These are phyloP conservation scores for Thereva nobilitata DNA, from an alignment of 2,888 invertebrate genomes.

Conservation along the genomic window DNA sequence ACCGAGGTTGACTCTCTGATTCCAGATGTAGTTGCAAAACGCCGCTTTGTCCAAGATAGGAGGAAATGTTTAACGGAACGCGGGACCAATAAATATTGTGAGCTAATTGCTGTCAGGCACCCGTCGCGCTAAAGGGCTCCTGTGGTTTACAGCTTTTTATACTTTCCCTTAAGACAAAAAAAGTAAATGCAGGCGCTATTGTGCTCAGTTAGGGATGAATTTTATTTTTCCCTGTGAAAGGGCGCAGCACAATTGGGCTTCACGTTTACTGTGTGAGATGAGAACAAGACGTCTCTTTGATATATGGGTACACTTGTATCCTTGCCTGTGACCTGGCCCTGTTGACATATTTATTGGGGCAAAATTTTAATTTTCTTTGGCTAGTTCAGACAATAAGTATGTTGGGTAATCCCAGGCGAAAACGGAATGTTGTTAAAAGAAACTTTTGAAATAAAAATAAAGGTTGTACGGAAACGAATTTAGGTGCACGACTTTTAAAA, in stretches of 20 bases:
- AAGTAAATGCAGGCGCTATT: slow-evolving; percentile 12
- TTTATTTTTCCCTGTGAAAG: background rate
- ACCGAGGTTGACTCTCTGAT: too few species aligned
- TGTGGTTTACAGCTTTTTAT: slow-evolving; percentile 2
- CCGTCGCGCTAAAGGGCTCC: slow-evolving; percentile 13
- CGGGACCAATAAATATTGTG: slow-evolving; percentile 7
- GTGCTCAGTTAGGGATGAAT: background rate
- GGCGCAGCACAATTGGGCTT: slow-evolving; percentile 12
- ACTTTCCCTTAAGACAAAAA: slow-evolving; percentile 8
- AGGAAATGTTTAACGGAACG: slow-evolving; percentile 9
- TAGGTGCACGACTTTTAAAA: too few species aligned
- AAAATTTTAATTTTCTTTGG: background rate
- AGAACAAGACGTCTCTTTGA: slow-evolving; percentile 21
- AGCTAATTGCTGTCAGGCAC: slow-evolving; percentile 19
- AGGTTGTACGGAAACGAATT: too few species aligned
- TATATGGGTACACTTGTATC: slow-evolving; percentile 6
- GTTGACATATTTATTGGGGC: slow-evolving; percentile 21
- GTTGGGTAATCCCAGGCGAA: too few species aligned
- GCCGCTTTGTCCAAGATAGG: background rate
- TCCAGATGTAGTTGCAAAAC: background rate
- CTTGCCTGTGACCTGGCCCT: slow-evolving; percentile 5
- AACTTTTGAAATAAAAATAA: too few species aligned
- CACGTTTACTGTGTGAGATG: background rate
- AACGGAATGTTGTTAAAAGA: too few species aligned
- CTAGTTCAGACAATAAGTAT: too few species aligned